Base-by-base conservation (phyloP, 2,888 invertebrate species). In the Steromphala cineraria region DNA sequence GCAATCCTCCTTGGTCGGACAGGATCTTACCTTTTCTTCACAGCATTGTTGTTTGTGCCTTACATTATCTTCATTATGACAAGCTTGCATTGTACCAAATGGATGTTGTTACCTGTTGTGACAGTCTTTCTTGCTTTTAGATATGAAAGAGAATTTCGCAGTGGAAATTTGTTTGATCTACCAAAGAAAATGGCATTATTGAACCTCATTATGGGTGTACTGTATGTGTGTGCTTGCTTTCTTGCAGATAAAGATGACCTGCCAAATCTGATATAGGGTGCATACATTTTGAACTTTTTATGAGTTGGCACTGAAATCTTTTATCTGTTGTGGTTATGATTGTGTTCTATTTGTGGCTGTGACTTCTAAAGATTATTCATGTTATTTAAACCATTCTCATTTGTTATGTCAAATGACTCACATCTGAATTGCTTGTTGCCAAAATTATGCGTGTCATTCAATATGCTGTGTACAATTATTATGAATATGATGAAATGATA, bases 1-100 rank as follows among this genome's bases (percentile, higher is more conserved):
- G 98, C 98, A n/a, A 98, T 98, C 91, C 94, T 98, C 79, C 96
- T 98, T 86, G 98, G 98, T 28, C 96, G 96, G 91, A 97, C 97
- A 55, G 96, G 97, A 83, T 98, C 98, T 7, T 97, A 98, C 94
- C 95, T 98, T 83, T 94, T 98, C 31, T 98, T 97, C 94, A 97
- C 97, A 80, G 95, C 97, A 94, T 94, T 98, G 84, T 94, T 98
- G 28, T 98, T 98, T 92, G 96, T 96, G 74, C 98, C 98, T 0
- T 98, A 98, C 90, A 86, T 93, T 40, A 80, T 92, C 7, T 97
- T 98, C 94, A 96, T 97, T 80, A 97, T 98, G 28, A 95, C 96
- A 81, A 96, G 97, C 7, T 94, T 98, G 1, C 96, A 97, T 90
- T 97, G 96, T 93, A 97, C 97, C 5, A 93, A 95, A 83, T 98